These are phyloP conservation scores for Holotrichia oblita DNA, from an alignment of 1,140 invertebrate genomes.

Conservation along the genomic window DNA sequence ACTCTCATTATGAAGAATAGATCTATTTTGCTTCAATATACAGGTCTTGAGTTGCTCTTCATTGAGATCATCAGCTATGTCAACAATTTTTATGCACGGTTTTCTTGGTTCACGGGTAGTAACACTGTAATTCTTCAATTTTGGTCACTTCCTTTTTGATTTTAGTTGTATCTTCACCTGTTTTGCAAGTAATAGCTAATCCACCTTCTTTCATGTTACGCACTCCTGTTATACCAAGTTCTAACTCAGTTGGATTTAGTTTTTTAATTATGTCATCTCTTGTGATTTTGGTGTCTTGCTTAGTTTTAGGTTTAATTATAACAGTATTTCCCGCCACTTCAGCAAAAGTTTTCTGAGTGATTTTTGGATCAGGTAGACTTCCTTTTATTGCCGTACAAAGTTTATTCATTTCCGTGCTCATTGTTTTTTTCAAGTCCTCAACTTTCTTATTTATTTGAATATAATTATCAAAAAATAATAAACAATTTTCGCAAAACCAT, in stretches of 20 bases:
- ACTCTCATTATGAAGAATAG: background rate
- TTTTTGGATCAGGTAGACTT: background rate
- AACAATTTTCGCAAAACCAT: background rate
- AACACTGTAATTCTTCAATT: background rate
- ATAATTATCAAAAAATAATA: background rate
- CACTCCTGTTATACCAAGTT: background rate
- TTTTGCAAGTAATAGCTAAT: background rate
- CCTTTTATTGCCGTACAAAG: background rate
- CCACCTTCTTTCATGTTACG: background rate
- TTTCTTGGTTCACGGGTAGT: background rate
- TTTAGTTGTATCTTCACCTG: background rate
- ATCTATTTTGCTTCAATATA: background rate
- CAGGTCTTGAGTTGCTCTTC: background rate
- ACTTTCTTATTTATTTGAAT: background rate
- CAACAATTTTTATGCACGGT: background rate
- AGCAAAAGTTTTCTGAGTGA: background rate
- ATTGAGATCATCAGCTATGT: background rate
- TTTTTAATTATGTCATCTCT: background rate
- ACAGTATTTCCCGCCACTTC: background rate
- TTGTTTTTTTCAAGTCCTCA: background rate
- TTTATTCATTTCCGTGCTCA: background rate
- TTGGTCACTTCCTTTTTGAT: background rate
- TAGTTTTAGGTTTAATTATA: slow-evolving; percentile 7
- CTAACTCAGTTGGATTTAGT: background rate
- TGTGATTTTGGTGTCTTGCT: background rate